Base-by-base conservation (phyloP, 92 coral and sea anemone species). In the Muricea muricata region DNA sequence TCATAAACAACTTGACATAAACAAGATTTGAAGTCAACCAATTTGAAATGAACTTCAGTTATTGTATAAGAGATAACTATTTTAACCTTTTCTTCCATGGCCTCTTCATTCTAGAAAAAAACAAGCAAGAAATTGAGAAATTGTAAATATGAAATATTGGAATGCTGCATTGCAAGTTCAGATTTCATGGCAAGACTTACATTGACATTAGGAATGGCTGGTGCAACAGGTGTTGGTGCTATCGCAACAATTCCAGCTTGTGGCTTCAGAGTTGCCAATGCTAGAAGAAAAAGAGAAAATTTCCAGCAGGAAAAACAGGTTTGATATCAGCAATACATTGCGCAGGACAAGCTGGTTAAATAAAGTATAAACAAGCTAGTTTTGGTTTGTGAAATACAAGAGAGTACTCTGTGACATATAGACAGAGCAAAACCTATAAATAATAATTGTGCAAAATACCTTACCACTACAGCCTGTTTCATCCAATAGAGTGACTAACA, bases 261-360 rank as follows among this genome's bases (percentile, higher is more conserved):
- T 46, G 99, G 99, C 69, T 97, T 97, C 33, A 97, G 89, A 9
- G 99, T 97, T 6, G 99, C 99, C 87, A 97, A 88, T 78, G 99
- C 99, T 97, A 46, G 7, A 46, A 48, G 60, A 29, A 63, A 78
- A 3, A 37, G 4, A 52, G 13, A 47, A 47, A 18, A 21, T 45
- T 45, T 17, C n/a, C 61, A 23, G 30, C n/a, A n/a, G n/a, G n/a
- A n/a, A n/a, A n/a, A n/a, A n/a, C 37, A 35, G 21, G n/a, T 12
- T 32, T 45, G 9, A 52, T 29, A 24, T 14, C 18, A 1, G 29
- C 20, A 47, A 18, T 23, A 32, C 56, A 57, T 13, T 56, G 14
- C n/a, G 32, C 28, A 21, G 14, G 26, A n/a, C n/a, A n/a, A 69
- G 7, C 21, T 24, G 55, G 29, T n/a, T n/a, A n/a, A n/a, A n/a